phyloP scores from a whole-genome alignment of 2,888 invertebrate species.

The Nowickia ferox region DNA sequence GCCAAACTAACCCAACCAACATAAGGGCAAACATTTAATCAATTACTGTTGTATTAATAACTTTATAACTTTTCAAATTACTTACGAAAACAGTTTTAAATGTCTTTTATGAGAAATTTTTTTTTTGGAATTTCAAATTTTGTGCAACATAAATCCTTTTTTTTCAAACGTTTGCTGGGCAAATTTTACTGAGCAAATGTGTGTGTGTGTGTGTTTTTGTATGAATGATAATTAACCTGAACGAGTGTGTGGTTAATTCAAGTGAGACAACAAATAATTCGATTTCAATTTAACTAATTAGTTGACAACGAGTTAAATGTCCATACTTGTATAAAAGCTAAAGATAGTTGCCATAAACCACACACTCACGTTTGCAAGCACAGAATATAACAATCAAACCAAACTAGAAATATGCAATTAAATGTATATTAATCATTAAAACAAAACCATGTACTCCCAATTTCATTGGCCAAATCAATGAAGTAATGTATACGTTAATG shows the following conservation, averaged over 20 bases:
- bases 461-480: constrained; percentile 12
- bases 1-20: constrained; percentile 19
- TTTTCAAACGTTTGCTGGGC: too few relatives aligned
- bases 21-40: not conserved
- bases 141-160: not conserved
- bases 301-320: constrained; percentile 75
- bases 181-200: constrained; percentile 10
- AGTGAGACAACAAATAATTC: constrained; percentile 82
- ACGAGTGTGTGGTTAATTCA: constrained; percentile 75
- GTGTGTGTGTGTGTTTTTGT: constrained; percentile 7
- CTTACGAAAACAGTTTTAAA: too few relatives aligned
- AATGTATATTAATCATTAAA: constrained; percentile 38
- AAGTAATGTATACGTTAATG: not conserved
- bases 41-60: too few relatives aligned
- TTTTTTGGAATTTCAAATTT: not conserved
- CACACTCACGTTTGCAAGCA: not conserved
- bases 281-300: constrained; percentile 82
- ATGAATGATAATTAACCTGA: constrained; percentile 78
- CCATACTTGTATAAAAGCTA: not conserved
- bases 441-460: not conserved
- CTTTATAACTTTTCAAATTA: too few relatives aligned
- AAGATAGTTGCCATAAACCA: constrained; percentile 3
- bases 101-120: too few relatives aligned
- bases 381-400: not conserved
- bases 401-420: constrained; percentile 29